phyloP scores from a whole-genome alignment of 2,888 invertebrate genomes.

The Leptopilina myrica region DNA sequence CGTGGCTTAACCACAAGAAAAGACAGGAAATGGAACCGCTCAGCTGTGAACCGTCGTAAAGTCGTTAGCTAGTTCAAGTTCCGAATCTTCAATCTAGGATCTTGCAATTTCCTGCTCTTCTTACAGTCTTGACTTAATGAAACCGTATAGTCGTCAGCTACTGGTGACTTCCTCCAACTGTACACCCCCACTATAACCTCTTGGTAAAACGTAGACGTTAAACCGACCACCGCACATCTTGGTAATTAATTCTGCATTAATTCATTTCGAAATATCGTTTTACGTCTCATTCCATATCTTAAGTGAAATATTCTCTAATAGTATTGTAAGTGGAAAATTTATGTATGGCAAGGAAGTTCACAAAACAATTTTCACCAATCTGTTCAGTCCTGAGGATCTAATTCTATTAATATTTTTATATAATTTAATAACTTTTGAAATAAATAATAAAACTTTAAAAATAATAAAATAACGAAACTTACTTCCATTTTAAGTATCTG shows the following conservation, averaged over 20 bases:
- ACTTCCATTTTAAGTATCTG: too few relatives aligned
- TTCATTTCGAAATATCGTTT: not conserved
- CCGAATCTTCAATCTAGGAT: conserved; percentile 55
- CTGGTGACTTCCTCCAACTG: not conserved
- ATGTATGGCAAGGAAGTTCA: too few relatives aligned
- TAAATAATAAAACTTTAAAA: too few relatives aligned
- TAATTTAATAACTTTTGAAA: too few relatives aligned
- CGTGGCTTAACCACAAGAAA: conserved; percentile 25
- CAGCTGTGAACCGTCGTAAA: conserved; percentile 26
- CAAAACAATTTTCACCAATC: too few relatives aligned
- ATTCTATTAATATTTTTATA: too few relatives aligned
- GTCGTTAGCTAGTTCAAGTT: conserved; percentile 27
- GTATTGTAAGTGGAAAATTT: too few relatives aligned
- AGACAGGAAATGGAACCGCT: conserved; percentile 26
- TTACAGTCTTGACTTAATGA: conserved; percentile 54
- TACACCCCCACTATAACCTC: not conserved
- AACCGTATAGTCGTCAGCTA: conserved; percentile 42
- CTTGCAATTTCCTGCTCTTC: conserved; percentile 49
- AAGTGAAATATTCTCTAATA: too few relatives aligned
- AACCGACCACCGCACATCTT: not conserved
- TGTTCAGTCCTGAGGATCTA: too few relatives aligned
- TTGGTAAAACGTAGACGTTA: not conserved
- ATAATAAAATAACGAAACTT: too few relatives aligned
- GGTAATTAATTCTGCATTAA: conserved; percentile 2
- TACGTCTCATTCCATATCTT: too few relatives aligned